Evolutionary conservation across 2,113 vertebrate species (phyloP).

Genomic region (Syngnathus scovelli): DNA sequence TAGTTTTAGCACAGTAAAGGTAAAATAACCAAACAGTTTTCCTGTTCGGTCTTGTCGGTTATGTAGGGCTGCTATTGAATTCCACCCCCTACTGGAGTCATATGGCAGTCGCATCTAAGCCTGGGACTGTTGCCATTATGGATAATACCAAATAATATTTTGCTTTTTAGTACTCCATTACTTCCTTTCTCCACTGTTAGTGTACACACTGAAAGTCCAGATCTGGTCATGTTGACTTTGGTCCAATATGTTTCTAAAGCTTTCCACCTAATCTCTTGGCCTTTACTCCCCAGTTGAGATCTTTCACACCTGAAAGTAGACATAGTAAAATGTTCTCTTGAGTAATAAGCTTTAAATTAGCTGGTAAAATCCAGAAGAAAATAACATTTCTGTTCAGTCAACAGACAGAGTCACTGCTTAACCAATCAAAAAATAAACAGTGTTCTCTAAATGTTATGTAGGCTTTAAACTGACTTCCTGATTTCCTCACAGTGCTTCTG

Average conservation of each 20-base stretch:
- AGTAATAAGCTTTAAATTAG: background rate
- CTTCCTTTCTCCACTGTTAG: background rate
- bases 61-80: background rate
- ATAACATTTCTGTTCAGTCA: background rate
- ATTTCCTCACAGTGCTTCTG: background rate
- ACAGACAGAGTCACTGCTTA: background rate
- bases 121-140: background rate
- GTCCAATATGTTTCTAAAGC: background rate
- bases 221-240: slow-evolving; percentile 1
- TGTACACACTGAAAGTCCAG: background rate
- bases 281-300: background rate
- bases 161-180: background rate
- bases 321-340: background rate
- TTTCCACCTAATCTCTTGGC: slow-evolving; percentile 2
- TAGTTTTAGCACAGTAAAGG: background rate
- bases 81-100: background rate
- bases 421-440: background rate
- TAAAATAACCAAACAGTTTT: background rate
- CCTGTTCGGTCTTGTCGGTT: background rate
- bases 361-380: background rate
- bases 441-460: background rate
- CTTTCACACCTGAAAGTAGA: background rate
- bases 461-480: background rate
- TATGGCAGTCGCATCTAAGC: background rate
- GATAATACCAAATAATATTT: background rate